Percentiles rank a stretch among this genome's conserved stretches.
phyloP scores from a whole-genome alignment of 1,140 invertebrate genomes.

The Archivesica marissinica region DNA sequence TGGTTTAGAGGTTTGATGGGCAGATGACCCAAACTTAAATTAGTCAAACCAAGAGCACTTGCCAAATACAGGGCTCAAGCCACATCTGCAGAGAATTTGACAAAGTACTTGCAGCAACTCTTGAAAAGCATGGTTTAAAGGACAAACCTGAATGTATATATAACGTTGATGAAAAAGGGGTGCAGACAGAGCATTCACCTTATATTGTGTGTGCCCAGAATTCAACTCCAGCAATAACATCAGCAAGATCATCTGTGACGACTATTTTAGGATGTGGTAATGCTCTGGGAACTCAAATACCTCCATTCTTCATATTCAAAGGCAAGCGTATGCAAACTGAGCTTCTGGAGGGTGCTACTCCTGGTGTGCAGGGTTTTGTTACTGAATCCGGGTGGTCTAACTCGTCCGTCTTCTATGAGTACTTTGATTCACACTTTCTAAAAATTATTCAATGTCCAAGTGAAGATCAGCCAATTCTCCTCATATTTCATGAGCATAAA shows the following conservation, averaged over 20 bases:
- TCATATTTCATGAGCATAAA: constrained; percentile 49
- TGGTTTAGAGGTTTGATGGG: constrained; percentile 20
- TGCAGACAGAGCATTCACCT: constrained; percentile 18
- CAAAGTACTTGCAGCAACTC: constrained; percentile 8
- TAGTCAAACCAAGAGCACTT: not conserved
- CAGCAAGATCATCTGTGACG: not conserved
- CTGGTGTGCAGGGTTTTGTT: no score
- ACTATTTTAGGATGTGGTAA: not conserved
- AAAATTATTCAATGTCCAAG: no score
- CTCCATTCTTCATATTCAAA: constrained; percentile 4
- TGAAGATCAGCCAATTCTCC: no score
- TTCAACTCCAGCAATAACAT: not conserved
- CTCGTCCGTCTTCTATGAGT: no score
- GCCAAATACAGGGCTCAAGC: constrained; percentile 19
- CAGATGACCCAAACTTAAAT: constrained; percentile 14
- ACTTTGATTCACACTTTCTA: no score
- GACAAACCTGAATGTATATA: constrained; percentile 25
- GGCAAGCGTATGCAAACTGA: no score
- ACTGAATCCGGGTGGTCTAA: no score
- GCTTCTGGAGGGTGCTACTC: no score
- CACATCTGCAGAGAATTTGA: not conserved
- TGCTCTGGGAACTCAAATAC: constrained; percentile 37
- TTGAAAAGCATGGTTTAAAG: not conserved
- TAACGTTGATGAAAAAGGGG: constrained; percentile 33
- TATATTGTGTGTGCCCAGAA: not conserved